Base-by-base conservation (phyloP, 1,140 invertebrate genomes). In the Penaeus indicus region DNA sequence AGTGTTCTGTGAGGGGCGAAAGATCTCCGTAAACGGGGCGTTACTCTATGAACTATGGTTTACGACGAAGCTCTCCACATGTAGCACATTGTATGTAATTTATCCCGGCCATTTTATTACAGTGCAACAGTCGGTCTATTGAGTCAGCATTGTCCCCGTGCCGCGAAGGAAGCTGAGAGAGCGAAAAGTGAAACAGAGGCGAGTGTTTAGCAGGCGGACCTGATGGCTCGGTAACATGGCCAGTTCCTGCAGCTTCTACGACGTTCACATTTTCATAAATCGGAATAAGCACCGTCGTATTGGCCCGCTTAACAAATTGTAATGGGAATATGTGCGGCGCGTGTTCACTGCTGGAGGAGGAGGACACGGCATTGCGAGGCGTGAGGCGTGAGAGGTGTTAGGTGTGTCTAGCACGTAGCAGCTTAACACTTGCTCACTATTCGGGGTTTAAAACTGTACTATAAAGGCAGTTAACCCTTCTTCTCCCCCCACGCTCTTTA, bases 201-300 rank as follows among this genome's bases (percentile, higher is more conserved):
- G 80, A 63, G 25, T 25, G 25, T 21, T 62, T 38, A 82, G 54
- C 72, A 84, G 67, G 54, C 54, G 77, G 78, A 80, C 85, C 80
- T 86, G 85, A 86, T 86, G 80, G 85, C 85, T 63, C 85, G 77
- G 72, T 86, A 80, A 80, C 85, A 86, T 64, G 85, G 77, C 85
- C 79, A 82, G 63, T 83, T 83, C 42, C 80, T 83, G 79, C 80
- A 75, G 86, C 81, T 84, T 64, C 86, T 64, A 83, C 86, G 81
- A 78, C 86, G 72, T 88, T 84, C 86, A 78, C 86, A 88, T 88
- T 88, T 88, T 88, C 86, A 88, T 88, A 88, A 88, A 88, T 88
- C 86, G 86, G 81, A 64, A 60, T 38, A 84, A 88, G 81, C 75
- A 88, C 81, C 86, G 61, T 78, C 63, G 86, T 88, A 88, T 88